Evolutionary conservation across 1,140 invertebrate genomes (phyloP), one percentile per base, ranked within the genome.

Genomic region (Drosophila cardini): DNA sequence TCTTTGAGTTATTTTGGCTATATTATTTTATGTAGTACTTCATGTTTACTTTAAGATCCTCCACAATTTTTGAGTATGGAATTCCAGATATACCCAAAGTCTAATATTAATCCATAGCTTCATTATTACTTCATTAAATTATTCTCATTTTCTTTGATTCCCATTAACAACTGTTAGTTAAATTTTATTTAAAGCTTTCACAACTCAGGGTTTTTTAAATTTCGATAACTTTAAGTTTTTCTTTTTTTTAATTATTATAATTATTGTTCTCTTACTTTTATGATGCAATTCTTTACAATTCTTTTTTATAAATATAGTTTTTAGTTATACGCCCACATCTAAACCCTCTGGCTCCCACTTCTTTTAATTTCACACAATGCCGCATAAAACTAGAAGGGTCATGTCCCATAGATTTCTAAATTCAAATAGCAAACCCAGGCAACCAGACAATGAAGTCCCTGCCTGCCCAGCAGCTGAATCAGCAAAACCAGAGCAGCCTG

Each of bases 351-450:
- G 13, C 13, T 30, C 34, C 52, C 13, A 15, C 9, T 52, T 9
- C 34, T 10, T 55, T 55, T 55, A 57, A 57, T 63, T 32, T 21
- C 18, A 13, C 48, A 63, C 50, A 72, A 53, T 42, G 62, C 43
- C 36, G 56, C 53, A 72, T 43, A 65, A 36, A 72, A 64, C 64
- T 71, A 3, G 36, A 56, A 45, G 63, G 53, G 62, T 58, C 60
- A 52, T 57, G 67, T 68, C 68, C 76, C 84, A 85, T 85, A 85
- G 77, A 85, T 85, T 85, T 85, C 76, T 77, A 80, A 85, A 85
- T 85, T 85, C 82, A 75, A 82, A 82, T 81, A 73, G 72, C 62
- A 81, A 68, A 76, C 32, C 26, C 50, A 57, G 62, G 65, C 56
- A 34, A 38, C 21, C 43, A 57, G 64, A 76, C 64, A 74, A 46